phyloP scores from a whole-genome alignment of 2,888 invertebrate species.

The Pycnomerus fuliginosus region DNA sequence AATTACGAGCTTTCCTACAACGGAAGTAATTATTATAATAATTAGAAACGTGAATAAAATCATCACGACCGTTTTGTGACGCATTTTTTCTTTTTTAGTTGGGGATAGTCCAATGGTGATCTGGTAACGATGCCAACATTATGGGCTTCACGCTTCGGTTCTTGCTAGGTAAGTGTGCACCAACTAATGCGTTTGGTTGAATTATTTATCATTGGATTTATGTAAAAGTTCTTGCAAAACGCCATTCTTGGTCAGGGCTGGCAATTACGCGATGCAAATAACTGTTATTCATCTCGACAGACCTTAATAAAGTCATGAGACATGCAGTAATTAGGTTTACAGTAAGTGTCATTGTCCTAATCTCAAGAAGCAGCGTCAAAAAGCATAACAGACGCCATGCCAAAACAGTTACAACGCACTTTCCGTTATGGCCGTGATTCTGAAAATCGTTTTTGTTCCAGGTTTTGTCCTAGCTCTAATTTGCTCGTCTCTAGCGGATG shows the following conservation, averaged over 20 bases:
- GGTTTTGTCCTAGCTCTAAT: slow-evolving; percentile 11
- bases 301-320: too few species aligned
- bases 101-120: slow-evolving; percentile 38
- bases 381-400: slow-evolving; percentile 19
- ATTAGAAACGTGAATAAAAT: too few species aligned
- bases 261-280: too few species aligned
- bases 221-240: not conserved
- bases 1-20: slow-evolving; percentile 11
- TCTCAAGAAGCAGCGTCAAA: slow-evolving; percentile 18
- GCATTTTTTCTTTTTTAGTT: slow-evolving; percentile 32
- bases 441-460: slow-evolving; percentile 5
- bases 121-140: slow-evolving; percentile 45
- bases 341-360: slow-evolving; percentile 33
- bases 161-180: slow-evolving; percentile 44
- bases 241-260: not conserved
- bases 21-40: not conserved
- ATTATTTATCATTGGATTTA: not conserved
- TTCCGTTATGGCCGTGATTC: slow-evolving; percentile 7
- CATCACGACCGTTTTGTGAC: too few species aligned
- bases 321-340: slow-evolving; percentile 15
- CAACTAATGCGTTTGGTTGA: not conserved
- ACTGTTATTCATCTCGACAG: too few species aligned
- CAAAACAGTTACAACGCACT: slow-evolving; percentile 12
- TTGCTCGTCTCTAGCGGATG: slow-evolving; percentile 6
- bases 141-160: slow-evolving; percentile 51